A percentile compares a stretch with the other conserved stretches of the same genome.
Evolutionary conservation across 92 coral and sea anemone species (phyloP).

Genomic region (Pocillopora meandrina): DNA sequence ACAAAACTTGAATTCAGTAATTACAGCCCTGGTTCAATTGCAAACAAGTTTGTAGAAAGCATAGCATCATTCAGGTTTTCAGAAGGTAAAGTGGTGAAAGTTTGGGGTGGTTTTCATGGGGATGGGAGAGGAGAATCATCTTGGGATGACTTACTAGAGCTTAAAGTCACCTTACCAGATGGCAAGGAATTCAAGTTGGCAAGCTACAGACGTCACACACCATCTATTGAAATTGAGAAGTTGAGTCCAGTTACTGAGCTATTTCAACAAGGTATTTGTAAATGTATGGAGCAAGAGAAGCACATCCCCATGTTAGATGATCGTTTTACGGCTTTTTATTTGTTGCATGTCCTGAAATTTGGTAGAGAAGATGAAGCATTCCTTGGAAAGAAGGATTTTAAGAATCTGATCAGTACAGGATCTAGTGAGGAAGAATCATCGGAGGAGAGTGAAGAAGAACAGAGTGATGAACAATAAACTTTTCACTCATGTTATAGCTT

Average conservation of each 20-base stretch:
- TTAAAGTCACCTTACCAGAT: neutral
- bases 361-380: neutral
- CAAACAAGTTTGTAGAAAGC: constrained; percentile 27
- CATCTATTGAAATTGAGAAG: constrained; percentile 17
- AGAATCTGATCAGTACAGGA: too few species aligned
- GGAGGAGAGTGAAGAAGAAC: too few species aligned
- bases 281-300: constrained; percentile 19
- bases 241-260: constrained; percentile 53
- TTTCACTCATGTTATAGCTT: too few species aligned
- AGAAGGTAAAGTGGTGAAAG: constrained; percentile 6
- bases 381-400: neutral
- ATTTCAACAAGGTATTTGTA: constrained; percentile 35
- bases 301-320: constrained; percentile 33
- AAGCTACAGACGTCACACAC: neutral
- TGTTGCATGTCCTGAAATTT: constrained; percentile 44
- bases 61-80: constrained; percentile 22
- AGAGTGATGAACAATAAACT: too few species aligned
- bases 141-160: constrained; percentile 14
- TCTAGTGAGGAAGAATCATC: too few species aligned
- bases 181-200: neutral
- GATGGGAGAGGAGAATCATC: constrained; percentile 16
- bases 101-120: constrained; percentile 6
- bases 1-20: constrained; percentile 28
- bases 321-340: constrained; percentile 41
- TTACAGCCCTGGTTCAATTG: constrained; percentile 22